A percentile compares a stretch with the other conserved stretches of the same genome.
These are phyloP conservation scores for Zingel zingel DNA, from an alignment of 2,113 vertebrate genomes.

Conservation along the genomic window DNA sequence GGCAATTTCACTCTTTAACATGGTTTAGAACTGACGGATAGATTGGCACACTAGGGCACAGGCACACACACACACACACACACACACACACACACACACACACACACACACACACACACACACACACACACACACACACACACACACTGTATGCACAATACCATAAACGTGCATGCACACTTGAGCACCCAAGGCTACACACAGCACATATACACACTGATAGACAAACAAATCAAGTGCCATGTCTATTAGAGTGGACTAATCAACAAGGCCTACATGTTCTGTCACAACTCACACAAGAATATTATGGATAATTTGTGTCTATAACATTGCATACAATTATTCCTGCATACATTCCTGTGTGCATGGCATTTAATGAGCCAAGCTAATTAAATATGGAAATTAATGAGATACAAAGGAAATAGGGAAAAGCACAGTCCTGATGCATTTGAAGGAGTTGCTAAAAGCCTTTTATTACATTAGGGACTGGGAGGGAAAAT, in stretches of 20 bases:
- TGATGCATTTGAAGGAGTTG: conserved; percentile 78
- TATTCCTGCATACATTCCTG: conserved; percentile 78
- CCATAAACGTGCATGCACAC: conserved; percentile 9
- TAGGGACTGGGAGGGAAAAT: conserved; percentile 64
- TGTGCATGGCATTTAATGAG: conserved; percentile 80
- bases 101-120: conserved; percentile 21
- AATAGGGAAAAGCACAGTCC: conserved; percentile 73
- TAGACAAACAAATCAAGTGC: conserved; percentile 76
- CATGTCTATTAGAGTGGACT: conserved; percentile 71
- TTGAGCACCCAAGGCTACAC: conserved; percentile 44
- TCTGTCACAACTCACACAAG: conserved; percentile 76
- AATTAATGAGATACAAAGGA: conserved; percentile 82
- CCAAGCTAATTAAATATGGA: conserved; percentile 85
- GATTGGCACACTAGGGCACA: conserved; percentile 49
- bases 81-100: conserved; percentile 28
- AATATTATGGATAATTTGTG: conserved; percentile 80
- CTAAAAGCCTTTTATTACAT: conserved; percentile 83
- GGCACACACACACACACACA: conserved; percentile 17
- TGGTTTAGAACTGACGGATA: conserved; percentile 72
- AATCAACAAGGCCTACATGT: conserved; percentile 75
- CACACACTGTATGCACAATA: conserved; percentile 1
- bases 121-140: conserved; percentile 19
- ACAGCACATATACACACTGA: conserved; percentile 24
- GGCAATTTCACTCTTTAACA: conserved; percentile 84
- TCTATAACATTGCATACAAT: conserved; percentile 76